Base-by-base conservation (phyloP, 2,113 vertebrate genomes). In the Todiramphus chloris region DNA sequence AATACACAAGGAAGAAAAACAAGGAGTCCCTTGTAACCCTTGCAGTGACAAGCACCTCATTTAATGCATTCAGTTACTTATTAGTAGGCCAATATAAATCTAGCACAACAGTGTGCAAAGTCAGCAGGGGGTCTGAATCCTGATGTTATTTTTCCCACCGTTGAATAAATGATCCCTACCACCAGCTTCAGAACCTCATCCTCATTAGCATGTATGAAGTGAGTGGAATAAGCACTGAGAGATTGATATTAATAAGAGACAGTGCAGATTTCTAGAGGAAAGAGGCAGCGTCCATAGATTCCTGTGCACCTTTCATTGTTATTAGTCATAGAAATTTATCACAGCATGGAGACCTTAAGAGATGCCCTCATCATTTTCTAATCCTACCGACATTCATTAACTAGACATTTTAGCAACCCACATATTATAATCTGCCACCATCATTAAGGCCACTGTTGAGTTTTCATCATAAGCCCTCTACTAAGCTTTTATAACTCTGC, bases 181-280 rank as follows among this genome's bases (percentile, higher is more conserved):
- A 94, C 86, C 83, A 95, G 70, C 89, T 94, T 92, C 50, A n/a
- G 79, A 94, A 51, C 28, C 78, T 91, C 27, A 19, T 83, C 95
- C 96, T 98, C 87, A 96, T 98, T 97, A 98, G 96, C 96, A 98
- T 98, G 96, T 86, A 97, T 95, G 97, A 97, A 96, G 94, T 86
- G 90, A 97, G 83, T 25, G 35, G 78, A 97, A 94, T 94, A 95
- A 96, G 90, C 96, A 96, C 75, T n/a, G 41, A 56, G 92, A 98
- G 95, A 97, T 95, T 95, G 97, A 97, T 81, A 96, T 89, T 92
- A 98, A 97, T 97, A 97, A 96, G 92, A 95, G 84, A 95, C 1
- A 4, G 44, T 92, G 51, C 56, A 4, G 16, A 88, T 96, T 97
- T 97, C 95, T 90, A 67, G 64, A 89, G 41, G 53, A 97, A 93